These are phyloP conservation scores for Geophilus truncorum DNA, from an alignment of 2,888 invertebrate species.

Conservation along the genomic window DNA sequence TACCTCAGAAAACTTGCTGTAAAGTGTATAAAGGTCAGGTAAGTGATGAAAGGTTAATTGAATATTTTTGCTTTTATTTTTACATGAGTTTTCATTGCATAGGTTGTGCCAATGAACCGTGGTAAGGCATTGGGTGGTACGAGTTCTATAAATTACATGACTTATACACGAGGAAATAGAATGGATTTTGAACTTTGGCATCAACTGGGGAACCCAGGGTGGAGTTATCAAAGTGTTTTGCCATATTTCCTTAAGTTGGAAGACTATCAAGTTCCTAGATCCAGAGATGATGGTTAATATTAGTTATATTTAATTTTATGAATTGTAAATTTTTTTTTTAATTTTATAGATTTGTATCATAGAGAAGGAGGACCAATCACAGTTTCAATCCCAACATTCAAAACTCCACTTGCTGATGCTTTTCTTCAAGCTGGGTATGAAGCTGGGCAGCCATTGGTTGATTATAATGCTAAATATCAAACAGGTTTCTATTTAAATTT, in stretches of 20 bases:
- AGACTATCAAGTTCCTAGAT: conserved; percentile 46
- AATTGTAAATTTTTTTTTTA: neutral
- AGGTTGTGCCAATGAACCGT: conserved; percentile 38
- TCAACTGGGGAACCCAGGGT: conserved; percentile 48
- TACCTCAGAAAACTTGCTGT: conserved; percentile 36
- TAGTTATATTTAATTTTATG: neutral
- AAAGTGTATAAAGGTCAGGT: conserved; percentile 6
- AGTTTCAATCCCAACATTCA: conserved; percentile 38
- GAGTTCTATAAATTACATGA: conserved; percentile 52
- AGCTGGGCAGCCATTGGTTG: conserved; percentile 40
- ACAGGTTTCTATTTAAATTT: conserved; percentile 36
- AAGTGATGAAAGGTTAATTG: neutral
- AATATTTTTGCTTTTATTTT: neutral
- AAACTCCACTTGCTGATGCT: conserved; percentile 39
- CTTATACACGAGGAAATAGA: conserved; percentile 51
- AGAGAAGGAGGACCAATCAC: conserved; percentile 39
- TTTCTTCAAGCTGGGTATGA: conserved; percentile 40
- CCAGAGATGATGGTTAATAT: conserved; percentile 37
- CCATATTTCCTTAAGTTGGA: conserved; percentile 51
- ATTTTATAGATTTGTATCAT: neutral
- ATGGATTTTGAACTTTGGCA: conserved; percentile 51
- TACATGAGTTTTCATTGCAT: neutral
- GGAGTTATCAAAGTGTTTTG: conserved; percentile 51
- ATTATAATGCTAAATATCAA: conserved; percentile 41
- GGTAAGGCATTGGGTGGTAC: conserved; percentile 51